phyloP scores from a whole-genome alignment of 2,797 vertebrate genomes.

The Phataginus tetradactyla region DNA sequence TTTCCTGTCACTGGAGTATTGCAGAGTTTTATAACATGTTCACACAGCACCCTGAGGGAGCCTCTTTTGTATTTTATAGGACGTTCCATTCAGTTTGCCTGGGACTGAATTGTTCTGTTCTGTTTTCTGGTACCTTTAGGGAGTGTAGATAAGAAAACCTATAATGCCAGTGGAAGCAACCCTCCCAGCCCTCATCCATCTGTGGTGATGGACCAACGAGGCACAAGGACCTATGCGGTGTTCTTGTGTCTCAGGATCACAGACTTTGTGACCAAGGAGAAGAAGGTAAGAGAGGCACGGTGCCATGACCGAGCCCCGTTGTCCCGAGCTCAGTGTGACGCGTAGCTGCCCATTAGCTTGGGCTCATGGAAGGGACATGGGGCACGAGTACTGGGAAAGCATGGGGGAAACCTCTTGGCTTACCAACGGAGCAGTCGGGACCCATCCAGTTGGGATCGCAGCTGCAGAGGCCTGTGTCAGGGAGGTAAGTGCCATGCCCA shows the following conservation, averaged over 20 bases:
- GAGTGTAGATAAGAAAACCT: slow-evolving; percentile 50
- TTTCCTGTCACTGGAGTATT: slow-evolving; percentile 54
- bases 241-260: background rate
- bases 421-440: slow-evolving; percentile 98
- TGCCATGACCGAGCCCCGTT: background rate
- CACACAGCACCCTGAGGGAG: slow-evolving; percentile 50
- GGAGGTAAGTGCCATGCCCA: slow-evolving; percentile 97
- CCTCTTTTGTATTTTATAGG: slow-evolving; percentile 63
- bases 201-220: background rate
- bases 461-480: slow-evolving; percentile 97
- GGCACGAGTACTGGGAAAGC: accelerated
- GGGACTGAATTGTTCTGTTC: slow-evolving; percentile 55
- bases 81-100: slow-evolving; percentile 42
- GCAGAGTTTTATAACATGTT: slow-evolving; percentile 46
- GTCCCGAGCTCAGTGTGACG: background rate
- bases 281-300: background rate
- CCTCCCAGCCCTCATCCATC: slow-evolving; percentile 19
- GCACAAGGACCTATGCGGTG: background rate
- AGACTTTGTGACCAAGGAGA: slow-evolving; percentile 11
- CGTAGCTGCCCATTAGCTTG: background rate
- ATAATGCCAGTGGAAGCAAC: slow-evolving; percentile 2
- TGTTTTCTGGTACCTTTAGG: slow-evolving; percentile 65
- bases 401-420: slow-evolving; percentile 71
- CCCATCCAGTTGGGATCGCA: slow-evolving; percentile 99
- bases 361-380: background rate